These are phyloP conservation scores for Hypomesus transpacificus DNA, from an alignment of 2,113 vertebrate genomes.

Conservation along the genomic window DNA sequence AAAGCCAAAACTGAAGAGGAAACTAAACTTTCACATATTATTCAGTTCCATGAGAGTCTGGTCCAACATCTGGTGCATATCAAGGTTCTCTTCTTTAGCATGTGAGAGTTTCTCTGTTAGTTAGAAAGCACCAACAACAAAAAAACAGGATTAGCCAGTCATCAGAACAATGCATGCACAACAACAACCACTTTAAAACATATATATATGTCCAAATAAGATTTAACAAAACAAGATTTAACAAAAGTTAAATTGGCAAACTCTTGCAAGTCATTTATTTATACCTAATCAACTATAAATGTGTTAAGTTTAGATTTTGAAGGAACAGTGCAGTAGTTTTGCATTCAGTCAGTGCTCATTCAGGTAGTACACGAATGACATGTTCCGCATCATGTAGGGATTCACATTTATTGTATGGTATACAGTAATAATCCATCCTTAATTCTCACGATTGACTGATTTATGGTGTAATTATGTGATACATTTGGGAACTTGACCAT, in stretches of 20 bases:
- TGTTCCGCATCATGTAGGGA: neutral
- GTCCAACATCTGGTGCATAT: constrained; percentile 99
- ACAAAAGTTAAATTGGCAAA: no score
- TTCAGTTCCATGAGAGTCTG: constrained; percentile 99
- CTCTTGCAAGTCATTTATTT: no score
- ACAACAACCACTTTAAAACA: no score
- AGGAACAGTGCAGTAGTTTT: constrained; percentile 10
- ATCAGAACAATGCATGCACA: constrained; percentile 6
- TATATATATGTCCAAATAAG: no score
- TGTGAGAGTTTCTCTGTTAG: constrained; percentile 99
- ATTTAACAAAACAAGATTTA: no score
- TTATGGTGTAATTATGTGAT: neutral
- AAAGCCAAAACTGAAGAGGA: constrained; percentile 68
- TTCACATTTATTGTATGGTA: neutral
- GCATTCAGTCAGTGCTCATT: constrained; percentile 37
- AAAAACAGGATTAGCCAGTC: constrained; percentile 18
- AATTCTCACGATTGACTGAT: neutral
- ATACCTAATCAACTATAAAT: constrained; percentile 1
- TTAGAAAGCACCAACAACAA: constrained; percentile 72
- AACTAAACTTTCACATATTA: constrained; percentile 92
- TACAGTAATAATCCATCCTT: neutral
- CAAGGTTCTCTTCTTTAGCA: constrained; percentile 99
- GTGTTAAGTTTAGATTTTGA: constrained; percentile 2
- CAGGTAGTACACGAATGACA: constrained; percentile 24
- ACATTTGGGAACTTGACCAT: neutral